These are phyloP conservation scores for Aleadryas rufinucha DNA, from an alignment of 2,113 vertebrate species.

Conservation along the genomic window DNA sequence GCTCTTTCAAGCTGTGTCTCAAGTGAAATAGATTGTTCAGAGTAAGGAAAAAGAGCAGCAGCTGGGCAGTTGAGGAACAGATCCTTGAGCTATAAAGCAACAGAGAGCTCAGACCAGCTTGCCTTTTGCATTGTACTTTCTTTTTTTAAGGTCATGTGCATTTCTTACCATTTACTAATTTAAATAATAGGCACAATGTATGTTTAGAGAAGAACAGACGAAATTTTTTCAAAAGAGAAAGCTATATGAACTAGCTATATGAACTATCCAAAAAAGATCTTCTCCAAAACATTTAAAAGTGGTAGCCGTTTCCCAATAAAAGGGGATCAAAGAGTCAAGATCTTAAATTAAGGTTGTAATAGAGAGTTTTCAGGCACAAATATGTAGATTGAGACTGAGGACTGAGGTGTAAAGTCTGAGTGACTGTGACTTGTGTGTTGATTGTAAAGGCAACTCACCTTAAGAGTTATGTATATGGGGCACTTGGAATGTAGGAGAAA, in stretches of 20 bases:
- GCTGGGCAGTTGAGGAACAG: neutral
- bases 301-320: neutral
- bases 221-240: neutral
- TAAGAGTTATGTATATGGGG: rapidly evolving
- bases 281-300: neutral
- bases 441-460: neutral
- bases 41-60: neutral
- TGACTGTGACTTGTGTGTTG: neutral
- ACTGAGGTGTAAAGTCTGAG: neutral
- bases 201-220: neutral
- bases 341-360: neutral
- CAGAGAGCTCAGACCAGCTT: neutral
- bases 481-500: neutral
- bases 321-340: neutral
- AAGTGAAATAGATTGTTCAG: neutral
- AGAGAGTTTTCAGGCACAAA: neutral
- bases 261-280: neutral
- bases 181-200: neutral
- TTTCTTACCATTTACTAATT: neutral
- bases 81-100: neutral
- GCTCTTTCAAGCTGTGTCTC: neutral
- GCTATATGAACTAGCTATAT: neutral
- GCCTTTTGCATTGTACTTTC: neutral
- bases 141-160: neutral
- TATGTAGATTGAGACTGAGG: neutral